phyloP scores from a whole-genome alignment of 2,888 invertebrate genomes.

The Zonitis immaculata region DNA sequence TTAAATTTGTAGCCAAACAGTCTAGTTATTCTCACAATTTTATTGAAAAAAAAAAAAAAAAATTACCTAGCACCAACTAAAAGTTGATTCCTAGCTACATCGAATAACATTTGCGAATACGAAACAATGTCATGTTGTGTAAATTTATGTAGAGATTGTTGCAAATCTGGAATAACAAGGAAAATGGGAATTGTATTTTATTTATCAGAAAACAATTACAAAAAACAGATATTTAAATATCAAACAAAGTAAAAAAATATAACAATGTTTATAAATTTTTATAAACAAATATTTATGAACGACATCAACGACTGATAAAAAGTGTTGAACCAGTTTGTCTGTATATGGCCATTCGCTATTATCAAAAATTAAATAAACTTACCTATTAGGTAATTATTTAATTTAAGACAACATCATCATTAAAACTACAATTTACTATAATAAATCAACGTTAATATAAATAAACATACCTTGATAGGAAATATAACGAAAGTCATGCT shows the following conservation, averaged over 20 bases:
- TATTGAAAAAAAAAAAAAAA: not conserved
- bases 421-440: too few species aligned
- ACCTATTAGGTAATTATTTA: conserved; percentile 2
- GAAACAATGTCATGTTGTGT: conserved; percentile 67
- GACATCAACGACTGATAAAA: conserved; percentile 7
- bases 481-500: conserved; percentile 36
- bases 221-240: conserved; percentile 2
- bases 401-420: not conserved
- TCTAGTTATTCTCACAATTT: not conserved
- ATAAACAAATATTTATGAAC: conserved; percentile 3
- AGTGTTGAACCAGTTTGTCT: not conserved
- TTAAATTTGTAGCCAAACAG: not conserved
- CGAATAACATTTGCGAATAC: conserved; percentile 81
- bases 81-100: conserved; percentile 80
- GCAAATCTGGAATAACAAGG: conserved; percentile 58
- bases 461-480: conserved; percentile 33
- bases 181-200: not conserved
- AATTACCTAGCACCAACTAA: conserved; percentile 83
- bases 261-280: not conserved
- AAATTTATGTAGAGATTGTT: conserved; percentile 63
- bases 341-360: not conserved
- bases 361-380: conserved; percentile 1
- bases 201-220: conserved; percentile 2
- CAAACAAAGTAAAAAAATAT: not conserved
- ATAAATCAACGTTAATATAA: too few species aligned